A percentile compares a stretch with the other conserved stretches of the same genome.
These are phyloP conservation scores for Marisa cornuarietis DNA, from an alignment of 1,140 invertebrate genomes.

Conservation along the genomic window DNA sequence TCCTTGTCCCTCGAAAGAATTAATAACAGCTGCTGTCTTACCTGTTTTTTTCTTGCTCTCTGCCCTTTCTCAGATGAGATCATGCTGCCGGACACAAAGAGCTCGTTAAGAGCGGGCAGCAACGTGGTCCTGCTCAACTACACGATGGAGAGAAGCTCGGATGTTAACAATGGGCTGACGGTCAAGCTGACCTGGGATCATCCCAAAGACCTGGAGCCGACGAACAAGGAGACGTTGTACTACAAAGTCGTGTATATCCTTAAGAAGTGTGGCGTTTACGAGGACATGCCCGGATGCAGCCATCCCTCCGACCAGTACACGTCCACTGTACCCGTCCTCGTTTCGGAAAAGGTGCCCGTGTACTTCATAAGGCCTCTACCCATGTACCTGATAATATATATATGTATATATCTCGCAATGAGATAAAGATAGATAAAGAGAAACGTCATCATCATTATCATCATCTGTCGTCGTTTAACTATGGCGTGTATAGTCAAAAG, in stretches of 20 bases:
- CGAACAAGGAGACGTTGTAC: background rate
- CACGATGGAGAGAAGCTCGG: constrained; percentile 18
- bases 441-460: no score
- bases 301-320: constrained; percentile 34
- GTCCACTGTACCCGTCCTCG: constrained; percentile 9
- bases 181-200: constrained; percentile 36
- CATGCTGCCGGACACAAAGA: no score
- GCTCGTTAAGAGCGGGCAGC: background rate
- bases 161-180: constrained; percentile 18
- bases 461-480: no score
- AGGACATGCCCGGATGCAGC: constrained; percentile 28
- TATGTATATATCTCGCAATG: no score
- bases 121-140: constrained; percentile 16
- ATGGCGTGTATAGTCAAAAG: no score
- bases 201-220: constrained; percentile 18
- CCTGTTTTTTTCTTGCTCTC: no score
- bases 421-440: no score
- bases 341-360: constrained; percentile 15
- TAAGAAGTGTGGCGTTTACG: constrained; percentile 36
- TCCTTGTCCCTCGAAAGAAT: no score
- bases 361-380: no score
- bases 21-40: no score
- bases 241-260: constrained; percentile 40
- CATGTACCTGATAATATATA: no score
- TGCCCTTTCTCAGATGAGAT: no score